Conservation (phyloP, 2,797 vertebrate genomes). For the Botia kubotai region DNA sequence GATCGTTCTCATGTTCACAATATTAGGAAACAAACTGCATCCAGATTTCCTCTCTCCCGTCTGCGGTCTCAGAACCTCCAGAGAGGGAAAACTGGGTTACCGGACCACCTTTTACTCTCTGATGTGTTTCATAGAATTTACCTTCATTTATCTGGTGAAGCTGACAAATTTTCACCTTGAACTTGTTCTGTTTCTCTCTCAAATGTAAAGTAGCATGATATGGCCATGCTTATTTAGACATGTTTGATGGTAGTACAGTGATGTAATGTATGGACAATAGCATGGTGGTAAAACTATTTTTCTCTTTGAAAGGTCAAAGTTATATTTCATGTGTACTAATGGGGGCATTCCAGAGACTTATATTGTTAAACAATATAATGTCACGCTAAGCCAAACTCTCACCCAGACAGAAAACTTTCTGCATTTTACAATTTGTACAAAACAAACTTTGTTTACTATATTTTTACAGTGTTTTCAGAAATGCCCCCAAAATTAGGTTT, state of each 20-base stretch:
- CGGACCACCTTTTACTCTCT: neutral
- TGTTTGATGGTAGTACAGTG: neutral
- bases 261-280: neutral
- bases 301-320: neutral
- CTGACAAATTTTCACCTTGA: conserved; percentile 18
- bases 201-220: neutral
- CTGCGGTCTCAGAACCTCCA: conserved; percentile 3
- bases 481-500: too few relatives aligned
- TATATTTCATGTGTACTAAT: too few relatives aligned
- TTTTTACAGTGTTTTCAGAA: too few relatives aligned
- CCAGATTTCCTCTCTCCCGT: conserved; percentile 15
- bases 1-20: conserved; percentile 17
- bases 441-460: too few relatives aligned
- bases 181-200: neutral
- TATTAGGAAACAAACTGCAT: neutral
- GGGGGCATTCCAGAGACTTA: too few relatives aligned
- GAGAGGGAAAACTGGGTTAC: conserved; percentile 20
- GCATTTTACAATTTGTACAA: too few relatives aligned
- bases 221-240: neutral
- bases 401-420: too few relatives aligned
- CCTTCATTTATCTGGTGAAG: conserved; percentile 2
- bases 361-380: too few relatives aligned
- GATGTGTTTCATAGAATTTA: conserved; percentile 20
- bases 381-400: too few relatives aligned
- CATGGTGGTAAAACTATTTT: neutral